Evolutionary conservation across 1,140 invertebrate species (phyloP).

Genomic region (Diuraphis noxia): DNA sequence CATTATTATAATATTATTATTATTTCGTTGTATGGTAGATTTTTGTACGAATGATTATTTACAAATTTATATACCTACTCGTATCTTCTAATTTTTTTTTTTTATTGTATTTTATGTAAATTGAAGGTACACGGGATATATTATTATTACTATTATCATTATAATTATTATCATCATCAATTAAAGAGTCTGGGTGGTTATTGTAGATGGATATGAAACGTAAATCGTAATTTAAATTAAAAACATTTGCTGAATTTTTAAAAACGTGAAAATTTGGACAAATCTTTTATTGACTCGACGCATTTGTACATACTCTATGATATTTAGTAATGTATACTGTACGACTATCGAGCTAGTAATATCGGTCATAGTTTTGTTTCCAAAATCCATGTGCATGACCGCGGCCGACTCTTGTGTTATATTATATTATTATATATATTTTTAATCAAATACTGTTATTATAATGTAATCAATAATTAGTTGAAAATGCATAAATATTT

Average conservation of each 20-base stretch:
- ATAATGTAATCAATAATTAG: slow-evolving; percentile 27
- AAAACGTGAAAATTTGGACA: slow-evolving; percentile 27
- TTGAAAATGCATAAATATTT: slow-evolving; percentile 44
- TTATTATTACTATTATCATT: slow-evolving; percentile 18
- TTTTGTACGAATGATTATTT: slow-evolving; percentile 11
- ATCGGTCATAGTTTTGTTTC: neutral
- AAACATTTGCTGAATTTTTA: slow-evolving; percentile 30
- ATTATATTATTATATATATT: slow-evolving; percentile 30
- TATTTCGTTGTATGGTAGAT: neutral
- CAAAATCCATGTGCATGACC: neutral
- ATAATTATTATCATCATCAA: neutral
- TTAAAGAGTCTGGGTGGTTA: too few relatives aligned
- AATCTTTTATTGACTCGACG: neutral
- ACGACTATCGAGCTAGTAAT: neutral
- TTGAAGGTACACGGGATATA: slow-evolving; percentile 25
- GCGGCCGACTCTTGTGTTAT: neutral
- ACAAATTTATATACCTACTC: neutral
- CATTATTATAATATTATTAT: neutral
- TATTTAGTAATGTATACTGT: neutral
- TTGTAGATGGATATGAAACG: neutral
- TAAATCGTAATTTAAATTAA: neutral
- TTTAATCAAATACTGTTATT: slow-evolving; percentile 36
- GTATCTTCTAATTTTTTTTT: neutral
- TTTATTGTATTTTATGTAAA: slow-evolving; percentile 30
- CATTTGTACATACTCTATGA: too few relatives aligned